phyloP scores from a whole-genome alignment of 1,140 invertebrate species.

The Temnothorax curvispinosus region DNA sequence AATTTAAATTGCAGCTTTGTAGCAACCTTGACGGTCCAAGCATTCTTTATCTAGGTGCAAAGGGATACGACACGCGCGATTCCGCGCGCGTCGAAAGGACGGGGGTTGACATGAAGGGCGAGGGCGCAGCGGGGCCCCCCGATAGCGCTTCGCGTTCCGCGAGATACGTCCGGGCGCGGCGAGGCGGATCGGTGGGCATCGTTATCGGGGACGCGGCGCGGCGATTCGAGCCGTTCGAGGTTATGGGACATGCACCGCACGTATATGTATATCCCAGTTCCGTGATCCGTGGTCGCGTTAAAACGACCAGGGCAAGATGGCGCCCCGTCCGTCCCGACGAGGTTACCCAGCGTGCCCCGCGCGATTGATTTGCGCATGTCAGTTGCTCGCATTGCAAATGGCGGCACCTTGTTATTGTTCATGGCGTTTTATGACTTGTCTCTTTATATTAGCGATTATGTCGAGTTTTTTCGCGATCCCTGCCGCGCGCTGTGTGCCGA shows the following conservation, averaged over 20 bases:
- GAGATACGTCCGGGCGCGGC: not conserved
- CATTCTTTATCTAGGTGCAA: not conserved
- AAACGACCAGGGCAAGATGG: constrained; percentile 78
- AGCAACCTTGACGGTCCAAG: not conserved
- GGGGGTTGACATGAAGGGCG: too few relatives aligned
- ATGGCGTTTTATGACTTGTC: constrained; percentile 89
- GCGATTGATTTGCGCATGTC: constrained; percentile 89
- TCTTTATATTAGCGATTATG: constrained; percentile 88
- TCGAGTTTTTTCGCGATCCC: constrained; percentile 84
- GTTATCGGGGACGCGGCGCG: too few relatives aligned
- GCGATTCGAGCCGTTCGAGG: constrained; percentile 21
- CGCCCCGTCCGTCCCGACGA: constrained; percentile 65
- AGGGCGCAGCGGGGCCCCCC: too few relatives aligned
- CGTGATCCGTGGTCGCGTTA: constrained; percentile 45
- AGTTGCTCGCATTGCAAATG: constrained; percentile 90
- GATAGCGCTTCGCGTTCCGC: too few relatives aligned
- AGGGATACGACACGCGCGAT: not conserved
- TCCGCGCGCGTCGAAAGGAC: not conserved
- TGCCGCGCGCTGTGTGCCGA: constrained; percentile 78
- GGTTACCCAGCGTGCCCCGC: constrained; percentile 83
- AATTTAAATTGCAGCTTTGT: constrained; percentile 17
- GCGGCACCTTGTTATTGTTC: constrained; percentile 92
- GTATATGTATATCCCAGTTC: too few relatives aligned
- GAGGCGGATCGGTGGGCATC: too few relatives aligned
- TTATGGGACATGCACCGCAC: constrained; percentile 59